Evolutionary conservation across 2,113 vertebrate genomes (phyloP).

Genomic region (Ciconia boyciana): DNA sequence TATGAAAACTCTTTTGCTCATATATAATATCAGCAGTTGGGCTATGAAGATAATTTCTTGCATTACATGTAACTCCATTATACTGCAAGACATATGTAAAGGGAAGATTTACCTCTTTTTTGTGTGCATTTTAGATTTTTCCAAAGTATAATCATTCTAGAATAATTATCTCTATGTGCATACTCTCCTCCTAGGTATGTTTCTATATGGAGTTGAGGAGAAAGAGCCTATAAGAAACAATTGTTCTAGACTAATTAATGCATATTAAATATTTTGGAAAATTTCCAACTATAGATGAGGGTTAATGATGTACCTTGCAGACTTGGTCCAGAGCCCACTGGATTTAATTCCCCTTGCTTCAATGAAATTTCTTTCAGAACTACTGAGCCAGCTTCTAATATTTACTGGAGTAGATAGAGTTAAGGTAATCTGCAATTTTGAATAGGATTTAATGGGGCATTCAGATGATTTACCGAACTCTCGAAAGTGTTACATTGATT

Average conservation of each 20-base stretch:
- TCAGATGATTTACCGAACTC: not conserved
- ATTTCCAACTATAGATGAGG: not conserved
- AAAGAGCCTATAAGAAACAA: not conserved
- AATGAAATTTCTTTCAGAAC: not conserved
- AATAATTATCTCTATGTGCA: not conserved
- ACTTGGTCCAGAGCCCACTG: not conserved
- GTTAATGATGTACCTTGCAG: not conserved
- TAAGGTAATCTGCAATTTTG: not conserved
- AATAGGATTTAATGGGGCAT: slow-evolving; percentile 2
- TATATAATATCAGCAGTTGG: not conserved
- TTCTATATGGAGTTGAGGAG: not conserved
- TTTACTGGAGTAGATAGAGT: not conserved
- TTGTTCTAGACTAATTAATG: not conserved
- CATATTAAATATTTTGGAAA: not conserved
- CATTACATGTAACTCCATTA: not conserved
- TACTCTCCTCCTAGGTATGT: not conserved
- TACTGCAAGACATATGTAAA: not conserved
- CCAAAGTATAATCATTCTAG: not conserved
- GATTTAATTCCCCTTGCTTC: not conserved
- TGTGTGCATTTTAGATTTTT: not conserved
- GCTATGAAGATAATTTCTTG: not conserved
- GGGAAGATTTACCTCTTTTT: not conserved
- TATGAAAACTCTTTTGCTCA: not conserved
- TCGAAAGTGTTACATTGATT: not conserved
- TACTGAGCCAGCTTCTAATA: not conserved